Evolutionary conservation across 2,113 vertebrate genomes (phyloP).

Genomic region (Pleuronectes platessa): DNA sequence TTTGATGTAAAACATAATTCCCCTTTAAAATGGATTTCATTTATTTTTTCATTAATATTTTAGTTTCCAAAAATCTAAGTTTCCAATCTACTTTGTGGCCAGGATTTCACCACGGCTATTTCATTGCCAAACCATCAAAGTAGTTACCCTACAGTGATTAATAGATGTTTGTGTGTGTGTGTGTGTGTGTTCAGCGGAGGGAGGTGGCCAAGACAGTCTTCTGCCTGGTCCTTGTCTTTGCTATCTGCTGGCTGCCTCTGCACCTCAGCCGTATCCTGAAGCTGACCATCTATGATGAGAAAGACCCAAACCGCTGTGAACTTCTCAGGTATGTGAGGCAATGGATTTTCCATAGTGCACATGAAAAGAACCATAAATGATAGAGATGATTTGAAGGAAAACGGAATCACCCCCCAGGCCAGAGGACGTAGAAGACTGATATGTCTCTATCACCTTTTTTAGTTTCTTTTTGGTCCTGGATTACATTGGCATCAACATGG

Average conservation of each 20-base stretch:
- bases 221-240: conserved; percentile 95
- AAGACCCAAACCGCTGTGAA: conserved; percentile 93
- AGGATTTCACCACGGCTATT: background rate
- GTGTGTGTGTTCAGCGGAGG: conserved; percentile 84
- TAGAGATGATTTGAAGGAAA: too few relatives aligned
- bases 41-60: background rate
- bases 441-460: conserved; percentile 6
- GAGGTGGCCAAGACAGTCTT: conserved; percentile 98
- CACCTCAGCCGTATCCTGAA: conserved; percentile 96
- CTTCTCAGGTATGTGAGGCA: conserved; percentile 87
- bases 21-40: conserved; percentile 4
- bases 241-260: conserved; percentile 96
- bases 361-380: too few relatives aligned
- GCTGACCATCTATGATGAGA: conserved; percentile 91
- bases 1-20: background rate
- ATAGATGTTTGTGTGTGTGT: conserved; percentile 62
- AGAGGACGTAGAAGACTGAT: background rate
- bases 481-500: conserved; percentile 98
- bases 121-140: conserved; percentile 6
- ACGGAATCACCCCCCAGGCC: background rate
- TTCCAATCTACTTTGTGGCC: background rate
- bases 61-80: background rate
- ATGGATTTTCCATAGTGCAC: background rate
- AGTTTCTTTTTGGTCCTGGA: conserved; percentile 95
- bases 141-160: conserved; percentile 22